Evolutionary conservation across 1,140 invertebrate genomes (phyloP), one percentile per base, ranked within the genome.

Genomic region (Stenopsyche tienmushanensis): DNA sequence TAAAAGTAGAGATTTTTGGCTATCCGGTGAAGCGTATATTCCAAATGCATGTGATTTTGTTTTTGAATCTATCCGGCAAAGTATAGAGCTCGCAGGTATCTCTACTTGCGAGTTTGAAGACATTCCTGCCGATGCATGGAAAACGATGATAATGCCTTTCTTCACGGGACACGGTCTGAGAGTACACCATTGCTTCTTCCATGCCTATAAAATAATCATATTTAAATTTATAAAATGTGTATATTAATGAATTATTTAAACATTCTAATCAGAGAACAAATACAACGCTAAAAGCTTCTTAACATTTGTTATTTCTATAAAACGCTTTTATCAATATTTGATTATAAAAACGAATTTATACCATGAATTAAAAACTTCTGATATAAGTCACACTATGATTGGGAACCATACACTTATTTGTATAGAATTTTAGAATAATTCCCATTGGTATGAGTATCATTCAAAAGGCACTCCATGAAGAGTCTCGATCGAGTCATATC

Each of bases 151-250:
- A 17, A 67, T 44, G 3, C 62, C 65, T 17, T 62, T 55, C 55
- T 65, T 64, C 18, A 66, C 24, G 5, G 65, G 60, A n/a, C 54
- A 55, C 17, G 69, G 69, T 25, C 65, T 60, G 2, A 70, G 25
- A 23, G 49, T 70, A 39, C 69, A 70, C 69, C 69, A 70, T 50
- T 62, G 65, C 20, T 67, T 64, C 55, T 70, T 70, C 69, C 69
- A 70, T 3, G 65, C 62, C 69, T 70, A 42, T 15, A 67, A 70
- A 21, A 3, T 13, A 41, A 39, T 26, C 24, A 17, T 3, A n/a
- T 25, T 18, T 25, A 23, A 53, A 13, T 25, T 41, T n/a, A 39
- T 10, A 57, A 41, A 39, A 10, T 5, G 1, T 41, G 25, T 9
- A 57, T 57, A 15, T 23, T 3, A 8, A n/a, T 23, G 2, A 17